Percentiles rank a stretch among this genome's conserved stretches.
Evolutionary conservation across 2,113 vertebrate genomes (phyloP).

Genomic region (Cromileptes altivelis): DNA sequence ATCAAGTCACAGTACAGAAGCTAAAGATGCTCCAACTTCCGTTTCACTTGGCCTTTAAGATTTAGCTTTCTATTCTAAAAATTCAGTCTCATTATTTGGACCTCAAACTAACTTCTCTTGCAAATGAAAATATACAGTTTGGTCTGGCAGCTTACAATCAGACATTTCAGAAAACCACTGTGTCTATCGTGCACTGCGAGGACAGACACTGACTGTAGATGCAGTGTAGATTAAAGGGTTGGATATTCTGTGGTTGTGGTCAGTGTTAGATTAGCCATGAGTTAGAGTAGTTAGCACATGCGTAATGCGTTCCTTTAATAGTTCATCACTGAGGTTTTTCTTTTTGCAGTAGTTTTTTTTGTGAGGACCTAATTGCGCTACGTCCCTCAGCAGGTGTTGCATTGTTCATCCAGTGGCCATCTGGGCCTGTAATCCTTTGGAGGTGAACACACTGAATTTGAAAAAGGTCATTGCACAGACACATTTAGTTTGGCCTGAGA

Average conservation of each 20-base stretch:
- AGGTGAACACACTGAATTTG: slow-evolving; percentile 81
- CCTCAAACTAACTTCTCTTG: not conserved
- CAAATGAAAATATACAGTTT: not conserved
- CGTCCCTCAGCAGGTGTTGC: slow-evolving; percentile 82
- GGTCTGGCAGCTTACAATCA: not conserved
- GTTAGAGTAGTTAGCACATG: slow-evolving; percentile 12
- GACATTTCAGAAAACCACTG: not conserved
- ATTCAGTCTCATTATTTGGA: not conserved
- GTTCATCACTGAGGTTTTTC: slow-evolving; percentile 28
- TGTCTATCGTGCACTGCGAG: not conserved
- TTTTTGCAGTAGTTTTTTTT: slow-evolving; percentile 34
- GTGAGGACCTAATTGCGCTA: slow-evolving; percentile 64
- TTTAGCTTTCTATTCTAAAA: not conserved
- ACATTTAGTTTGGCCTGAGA: slow-evolving; percentile 55
- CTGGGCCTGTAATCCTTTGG: slow-evolving; percentile 84
- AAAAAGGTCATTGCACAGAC: slow-evolving; percentile 82
- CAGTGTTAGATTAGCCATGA: not conserved
- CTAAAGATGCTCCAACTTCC: too few species aligned
- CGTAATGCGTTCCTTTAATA: slow-evolving; percentile 11
- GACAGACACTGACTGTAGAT: not conserved
- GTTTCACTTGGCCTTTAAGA: not conserved
- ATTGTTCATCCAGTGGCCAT: slow-evolving; percentile 84
- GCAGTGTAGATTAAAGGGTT: not conserved
- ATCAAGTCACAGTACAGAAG: too few species aligned
- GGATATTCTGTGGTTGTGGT: not conserved